A percentile compares a stretch with the other conserved stretches of the same genome.
Evolutionary conservation across 2,888 invertebrate species (phyloP).

Genomic region (Microctonus aethiopoides): DNA sequence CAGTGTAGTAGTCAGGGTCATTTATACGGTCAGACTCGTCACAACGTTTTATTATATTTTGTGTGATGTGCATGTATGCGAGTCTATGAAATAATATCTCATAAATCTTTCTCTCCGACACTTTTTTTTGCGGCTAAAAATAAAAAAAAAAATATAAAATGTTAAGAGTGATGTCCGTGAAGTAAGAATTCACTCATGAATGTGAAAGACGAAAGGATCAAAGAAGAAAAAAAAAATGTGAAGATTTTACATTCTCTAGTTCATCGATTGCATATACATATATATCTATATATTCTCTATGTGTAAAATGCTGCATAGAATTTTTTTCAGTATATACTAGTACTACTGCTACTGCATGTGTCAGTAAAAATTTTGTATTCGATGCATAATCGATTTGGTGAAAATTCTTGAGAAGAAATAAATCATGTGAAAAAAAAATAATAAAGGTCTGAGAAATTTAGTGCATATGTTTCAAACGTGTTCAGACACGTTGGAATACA

Average conservation of each 20-base stretch:
- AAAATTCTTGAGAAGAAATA: neutral
- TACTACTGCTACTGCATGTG: too few relatives aligned
- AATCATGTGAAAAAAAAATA: neutral
- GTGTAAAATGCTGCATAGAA: neutral
- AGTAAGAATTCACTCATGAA: neutral
- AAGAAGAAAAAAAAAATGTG: neutral
- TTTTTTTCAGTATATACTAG: neutral
- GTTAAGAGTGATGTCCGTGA: neutral
- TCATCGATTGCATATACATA: neutral
- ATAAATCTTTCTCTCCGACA: neutral
- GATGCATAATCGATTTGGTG: neutral
- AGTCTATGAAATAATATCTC: neutral
- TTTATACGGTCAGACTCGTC: slow-evolving; percentile 5
- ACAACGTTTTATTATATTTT: neutral
- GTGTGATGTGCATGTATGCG: neutral
- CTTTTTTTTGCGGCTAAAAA: neutral
- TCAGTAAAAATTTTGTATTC: neutral
- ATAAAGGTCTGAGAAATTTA: too few relatives aligned
- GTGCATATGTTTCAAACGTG: too few relatives aligned
- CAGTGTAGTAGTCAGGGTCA: neutral
- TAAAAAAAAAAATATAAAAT: neutral
- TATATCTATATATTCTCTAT: neutral
- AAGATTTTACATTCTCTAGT: neutral
- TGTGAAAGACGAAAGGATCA: neutral
- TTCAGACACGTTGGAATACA: too few relatives aligned